phyloP scores from a whole-genome alignment of 2,888 invertebrate genomes.

The Cheiracanthium punctorium region DNA sequence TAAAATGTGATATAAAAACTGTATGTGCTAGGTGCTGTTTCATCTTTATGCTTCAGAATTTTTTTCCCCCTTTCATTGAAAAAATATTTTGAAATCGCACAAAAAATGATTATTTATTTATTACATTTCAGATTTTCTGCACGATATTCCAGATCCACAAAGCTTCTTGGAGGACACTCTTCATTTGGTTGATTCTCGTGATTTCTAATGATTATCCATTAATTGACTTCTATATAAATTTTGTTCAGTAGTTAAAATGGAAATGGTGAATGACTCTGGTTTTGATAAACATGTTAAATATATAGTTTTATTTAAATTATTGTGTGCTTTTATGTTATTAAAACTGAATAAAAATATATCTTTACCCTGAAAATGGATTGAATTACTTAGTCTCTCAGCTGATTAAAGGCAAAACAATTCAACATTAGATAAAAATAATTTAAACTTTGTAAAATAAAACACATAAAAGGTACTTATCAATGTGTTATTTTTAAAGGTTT shows the following conservation, averaged over 20 bases:
- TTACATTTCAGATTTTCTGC: conserved; percentile 79
- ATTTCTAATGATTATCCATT: not conserved
- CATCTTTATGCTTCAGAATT: not conserved
- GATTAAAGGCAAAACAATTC: too few species aligned
- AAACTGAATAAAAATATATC: not conserved
- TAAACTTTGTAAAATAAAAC: too few species aligned
- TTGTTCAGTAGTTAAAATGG: not conserved
- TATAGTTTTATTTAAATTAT: not conserved
- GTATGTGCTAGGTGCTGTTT: too few species aligned
- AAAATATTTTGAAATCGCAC: too few species aligned
- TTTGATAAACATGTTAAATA: not conserved
- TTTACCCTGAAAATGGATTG: too few species aligned
- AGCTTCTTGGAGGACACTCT: conserved; percentile 80
- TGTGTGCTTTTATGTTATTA: not conserved
- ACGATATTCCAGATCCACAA: conserved; percentile 82
- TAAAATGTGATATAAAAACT: too few species aligned
- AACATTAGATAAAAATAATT: too few species aligned
- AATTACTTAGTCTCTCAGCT: too few species aligned
- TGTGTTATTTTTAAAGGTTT: too few species aligned
- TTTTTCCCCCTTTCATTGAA: not conserved
- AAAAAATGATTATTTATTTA: too few species aligned
- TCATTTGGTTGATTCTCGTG: conserved; percentile 73
- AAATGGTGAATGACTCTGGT: not conserved
- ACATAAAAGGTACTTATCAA: too few species aligned
- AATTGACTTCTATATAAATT: not conserved